Percentiles rank a stretch among this genome's conserved stretches.
Conservation (phyloP, 2,797 vertebrate genomes). For the Numenius phaeopus region DNA sequence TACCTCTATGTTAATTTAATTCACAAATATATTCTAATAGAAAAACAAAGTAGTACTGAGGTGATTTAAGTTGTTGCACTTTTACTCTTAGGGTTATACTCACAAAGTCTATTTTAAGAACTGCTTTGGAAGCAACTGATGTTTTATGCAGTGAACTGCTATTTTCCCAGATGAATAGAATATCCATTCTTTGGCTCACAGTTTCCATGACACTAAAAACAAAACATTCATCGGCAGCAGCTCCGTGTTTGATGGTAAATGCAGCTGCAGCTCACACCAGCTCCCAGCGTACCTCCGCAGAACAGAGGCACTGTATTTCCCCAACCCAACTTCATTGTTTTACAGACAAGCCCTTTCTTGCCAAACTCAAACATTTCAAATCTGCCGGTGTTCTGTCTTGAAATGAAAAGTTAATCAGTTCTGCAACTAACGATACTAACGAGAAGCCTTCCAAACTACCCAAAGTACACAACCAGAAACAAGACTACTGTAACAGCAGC, state of each 20-base stretch:
- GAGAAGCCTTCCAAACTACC: not conserved
- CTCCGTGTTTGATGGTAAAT: constrained; percentile 81
- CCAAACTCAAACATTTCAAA: constrained; percentile 62
- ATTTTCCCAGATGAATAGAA: constrained; percentile 84
- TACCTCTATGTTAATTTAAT: not conserved
- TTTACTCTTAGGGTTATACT: constrained; percentile 69
- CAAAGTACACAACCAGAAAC: not conserved
- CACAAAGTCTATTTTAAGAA: constrained; percentile 80
- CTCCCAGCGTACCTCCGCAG: constrained; percentile 67
- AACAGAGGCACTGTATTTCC: constrained; percentile 75
- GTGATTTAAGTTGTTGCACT: constrained; percentile 56
- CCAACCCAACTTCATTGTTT: constrained; percentile 70
- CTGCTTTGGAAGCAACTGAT: constrained; percentile 77
- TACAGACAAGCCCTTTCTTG: constrained; percentile 56
- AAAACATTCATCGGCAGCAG: constrained; percentile 82
- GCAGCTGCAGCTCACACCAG: constrained; percentile 80
- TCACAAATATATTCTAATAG: not conserved
- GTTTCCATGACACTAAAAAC: constrained; percentile 87
- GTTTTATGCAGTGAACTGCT: constrained; percentile 80
- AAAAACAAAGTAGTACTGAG: constrained; percentile 34
- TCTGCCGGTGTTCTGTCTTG: constrained; percentile 19
- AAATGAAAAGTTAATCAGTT: constrained; percentile 46
- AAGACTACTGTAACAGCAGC: not conserved
- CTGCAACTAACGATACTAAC: constrained; percentile 16
- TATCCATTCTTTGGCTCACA: constrained; percentile 82